A percentile compares a stretch with the other conserved stretches of the same genome.
Conservation (phyloP, 2,888 invertebrate genomes). For the Polydrusus cervinus region DNA sequence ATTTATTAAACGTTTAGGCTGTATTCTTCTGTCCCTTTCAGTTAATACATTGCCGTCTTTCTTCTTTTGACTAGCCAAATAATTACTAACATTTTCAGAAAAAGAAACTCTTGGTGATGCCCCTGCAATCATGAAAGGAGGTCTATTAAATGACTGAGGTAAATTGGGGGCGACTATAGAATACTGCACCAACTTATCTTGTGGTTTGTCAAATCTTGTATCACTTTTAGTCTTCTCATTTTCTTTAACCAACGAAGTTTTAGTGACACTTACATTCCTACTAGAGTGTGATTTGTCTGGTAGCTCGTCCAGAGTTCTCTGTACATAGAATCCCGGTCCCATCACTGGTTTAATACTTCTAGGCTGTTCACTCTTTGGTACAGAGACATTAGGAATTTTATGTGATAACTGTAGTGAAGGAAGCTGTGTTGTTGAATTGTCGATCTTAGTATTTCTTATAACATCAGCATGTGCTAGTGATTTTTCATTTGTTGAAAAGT, state of each 20-base stretch:
- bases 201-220: background rate
- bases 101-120: background rate
- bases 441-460: background rate
- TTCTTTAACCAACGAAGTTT: too few species aligned
- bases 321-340: slow-evolving; percentile 1
- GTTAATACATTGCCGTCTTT: too few species aligned
- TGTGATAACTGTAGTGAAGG: background rate
- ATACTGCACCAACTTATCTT: too few species aligned
- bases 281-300: background rate
- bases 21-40: slow-evolving; percentile 1
- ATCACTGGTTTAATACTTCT: background rate
- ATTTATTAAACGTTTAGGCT: background rate
- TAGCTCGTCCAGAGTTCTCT: background rate
- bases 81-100: background rate
- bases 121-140: background rate
- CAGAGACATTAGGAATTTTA: background rate
- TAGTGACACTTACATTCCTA: background rate
- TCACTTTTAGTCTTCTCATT: background rate
- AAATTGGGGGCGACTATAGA: background rate
- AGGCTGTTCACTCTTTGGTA: background rate
- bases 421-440: too few species aligned
- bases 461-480: background rate
- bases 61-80: too few species aligned
- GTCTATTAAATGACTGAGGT: background rate
- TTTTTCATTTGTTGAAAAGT: background rate